These are phyloP conservation scores for Amazona finschi DNA, from an alignment of 2,797 vertebrate genomes.

Conservation along the genomic window DNA sequence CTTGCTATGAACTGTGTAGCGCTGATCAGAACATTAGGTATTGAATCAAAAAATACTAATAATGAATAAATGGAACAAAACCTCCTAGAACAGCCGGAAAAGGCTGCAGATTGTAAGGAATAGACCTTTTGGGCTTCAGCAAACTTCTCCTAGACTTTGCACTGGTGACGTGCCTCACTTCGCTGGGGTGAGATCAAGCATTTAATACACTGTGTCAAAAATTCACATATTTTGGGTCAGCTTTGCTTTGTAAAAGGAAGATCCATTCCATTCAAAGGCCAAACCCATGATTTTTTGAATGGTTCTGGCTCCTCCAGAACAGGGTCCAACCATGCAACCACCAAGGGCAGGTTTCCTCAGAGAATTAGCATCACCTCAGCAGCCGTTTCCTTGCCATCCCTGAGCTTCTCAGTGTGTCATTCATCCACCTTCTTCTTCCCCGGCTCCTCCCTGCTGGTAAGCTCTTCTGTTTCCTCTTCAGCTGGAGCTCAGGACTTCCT, in stretches of 20 bases:
- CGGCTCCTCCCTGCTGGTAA: neutral
- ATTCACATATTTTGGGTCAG: neutral
- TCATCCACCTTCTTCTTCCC: neutral
- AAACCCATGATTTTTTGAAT: neutral
- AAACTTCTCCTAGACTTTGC: neutral
- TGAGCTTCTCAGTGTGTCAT: neutral
- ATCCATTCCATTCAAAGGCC: neutral
- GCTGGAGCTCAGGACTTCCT: neutral
- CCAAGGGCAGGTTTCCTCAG: fast-evolving
- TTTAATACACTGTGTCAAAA: neutral
- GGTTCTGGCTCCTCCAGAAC: neutral
- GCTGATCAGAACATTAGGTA: neutral
- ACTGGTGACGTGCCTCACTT: neutral
- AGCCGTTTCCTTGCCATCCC: neutral
- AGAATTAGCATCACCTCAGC: neutral
- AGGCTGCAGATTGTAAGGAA: neutral
- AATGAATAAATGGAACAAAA: neutral
- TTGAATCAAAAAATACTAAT: neutral
- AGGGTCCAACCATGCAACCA: neutral
- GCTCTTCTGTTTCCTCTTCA: neutral
- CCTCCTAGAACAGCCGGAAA: neutral
- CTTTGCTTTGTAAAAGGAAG: neutral
- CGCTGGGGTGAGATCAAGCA: neutral
- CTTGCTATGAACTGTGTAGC: neutral
- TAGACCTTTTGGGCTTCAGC: neutral